Evolutionary conservation across 2,888 invertebrate genomes (phyloP), one percentile per base, ranked within the genome.

Genomic region (Cancer borealis): DNA sequence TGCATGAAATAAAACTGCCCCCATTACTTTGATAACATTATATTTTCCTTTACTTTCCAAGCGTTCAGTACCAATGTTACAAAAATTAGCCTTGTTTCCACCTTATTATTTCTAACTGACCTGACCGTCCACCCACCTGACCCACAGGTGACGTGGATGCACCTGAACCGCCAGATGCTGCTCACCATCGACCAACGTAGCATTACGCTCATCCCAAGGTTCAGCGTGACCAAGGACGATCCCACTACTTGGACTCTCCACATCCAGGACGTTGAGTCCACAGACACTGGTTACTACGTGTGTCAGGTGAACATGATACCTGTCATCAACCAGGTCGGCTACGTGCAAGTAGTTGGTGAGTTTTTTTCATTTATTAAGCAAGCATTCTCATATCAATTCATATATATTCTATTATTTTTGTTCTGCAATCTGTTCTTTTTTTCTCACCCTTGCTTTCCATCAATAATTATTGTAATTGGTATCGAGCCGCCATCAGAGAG

Each of bases 321-420:
- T 0, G 99, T 99, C 98, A 99, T 98, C 96, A 98, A 98, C 96
- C 99, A 99, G 97, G 98, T 98, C 66, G 99, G 99, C 95, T 98
- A 98, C 96, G 97, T 99, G 79, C 98, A 99, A 97, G 99, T 99
- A 95, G 98, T 99, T 66, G 99, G 99, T 99, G 96, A 97, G 98
- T 97, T 3, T 21, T 3, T 21, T 0, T n/a, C 21, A 73, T 47
- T 46, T n/a, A 0, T 2, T 47, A 89, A 47, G n/a, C 54, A 89
- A 84, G 39, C 39, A 26, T 84, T 84, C 39, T 84, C 39, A n/a
- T 39, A 84, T 39, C 17, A 14, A 84, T 30, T 84, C 17, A 84
- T 39, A 0, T 84, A 84, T 39, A 84, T 30, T 39, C 10, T 39
- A 39, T 30, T 10, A 8, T 39, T 39, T 3, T 84, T 39, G 14